phyloP scores from a whole-genome alignment of 2,888 invertebrate species.

The Dryocosmus kuriphilus region DNA sequence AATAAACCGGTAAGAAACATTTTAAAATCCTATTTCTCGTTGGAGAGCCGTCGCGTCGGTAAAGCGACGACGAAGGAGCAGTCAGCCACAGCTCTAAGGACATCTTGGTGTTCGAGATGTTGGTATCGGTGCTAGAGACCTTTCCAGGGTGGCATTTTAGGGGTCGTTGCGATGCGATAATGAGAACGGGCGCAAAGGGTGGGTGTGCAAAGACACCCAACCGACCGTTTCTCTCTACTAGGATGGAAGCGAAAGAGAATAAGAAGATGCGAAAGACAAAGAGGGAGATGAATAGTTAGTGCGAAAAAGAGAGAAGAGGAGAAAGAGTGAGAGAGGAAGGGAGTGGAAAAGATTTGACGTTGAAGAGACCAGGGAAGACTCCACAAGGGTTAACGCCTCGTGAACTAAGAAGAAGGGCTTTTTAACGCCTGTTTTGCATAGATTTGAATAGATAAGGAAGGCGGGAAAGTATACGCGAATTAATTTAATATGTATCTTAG shows the following conservation, averaged over 20 bases:
- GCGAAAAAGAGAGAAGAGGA: conserved; percentile 52
- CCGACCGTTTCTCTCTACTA: conserved; percentile 62
- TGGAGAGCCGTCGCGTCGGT: conserved; percentile 47
- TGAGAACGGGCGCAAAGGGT: conserved; percentile 74
- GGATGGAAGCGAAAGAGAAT: conserved; percentile 59
- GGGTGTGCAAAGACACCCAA: conserved; percentile 73
- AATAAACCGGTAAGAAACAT: background rate
- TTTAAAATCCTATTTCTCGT: background rate
- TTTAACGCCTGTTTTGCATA: conserved; percentile 77
- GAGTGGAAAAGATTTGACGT: conserved; percentile 32
- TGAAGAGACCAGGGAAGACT: conserved; percentile 53
- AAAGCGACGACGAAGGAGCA: conserved; percentile 40
- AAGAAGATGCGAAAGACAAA: conserved; percentile 57
- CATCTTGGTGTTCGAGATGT: conserved; percentile 46
- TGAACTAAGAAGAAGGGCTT: conserved; percentile 65
- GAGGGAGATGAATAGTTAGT: conserved; percentile 40
- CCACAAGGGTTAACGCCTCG: conserved; percentile 72
- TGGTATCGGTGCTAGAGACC: conserved; percentile 68
- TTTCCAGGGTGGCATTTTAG: conserved; percentile 74
- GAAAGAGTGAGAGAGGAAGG: conserved; percentile 49
- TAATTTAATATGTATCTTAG: conserved; percentile 76
- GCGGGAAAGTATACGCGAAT: conserved; percentile 74
- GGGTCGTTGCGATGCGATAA: conserved; percentile 75
- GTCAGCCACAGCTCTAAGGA: conserved; percentile 1
- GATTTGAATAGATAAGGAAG: conserved; percentile 77